Evolutionary conservation across 2,888 invertebrate species (phyloP).

Genomic region (Sarcophaga rosellei): DNA sequence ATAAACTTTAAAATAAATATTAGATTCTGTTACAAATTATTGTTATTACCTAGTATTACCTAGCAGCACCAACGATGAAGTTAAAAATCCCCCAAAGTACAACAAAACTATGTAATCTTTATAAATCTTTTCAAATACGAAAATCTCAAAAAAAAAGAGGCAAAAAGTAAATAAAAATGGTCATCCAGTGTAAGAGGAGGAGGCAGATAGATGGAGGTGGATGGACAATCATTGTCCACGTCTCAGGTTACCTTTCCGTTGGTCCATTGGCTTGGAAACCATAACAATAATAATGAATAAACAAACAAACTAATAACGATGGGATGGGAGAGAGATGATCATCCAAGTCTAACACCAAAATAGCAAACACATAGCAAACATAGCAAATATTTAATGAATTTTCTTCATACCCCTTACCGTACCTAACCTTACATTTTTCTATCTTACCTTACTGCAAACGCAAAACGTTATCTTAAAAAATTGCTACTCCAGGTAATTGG

Average conservation of each 20-base stretch:
- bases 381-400: conserved; percentile 62
- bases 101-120: conserved; percentile 59
- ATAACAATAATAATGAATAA: no score
- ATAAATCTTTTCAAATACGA: conserved; percentile 44
- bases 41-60: conserved; percentile 49
- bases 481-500: conserved; percentile 59
- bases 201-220: no score
- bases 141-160: background rate
- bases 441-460: conserved; percentile 8
- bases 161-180: conserved; percentile 40
- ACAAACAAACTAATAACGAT: conserved; percentile 53
- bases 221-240: no score
- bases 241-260: no score
- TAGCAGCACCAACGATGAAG: conserved; percentile 29
- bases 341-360: conserved; percentile 46
- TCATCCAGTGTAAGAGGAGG: no score
- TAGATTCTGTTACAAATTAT: conserved; percentile 62
- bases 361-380: no score
- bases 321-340: conserved; percentile 20
- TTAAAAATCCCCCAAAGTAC: background rate
- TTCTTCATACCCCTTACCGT: background rate
- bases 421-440: no score
- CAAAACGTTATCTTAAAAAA: conserved; percentile 38
- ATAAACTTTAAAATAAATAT: conserved; percentile 47
- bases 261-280: no score